These are phyloP conservation scores for Linyphia triangularis DNA, from an alignment of 2,888 invertebrate species.

Conservation along the genomic window DNA sequence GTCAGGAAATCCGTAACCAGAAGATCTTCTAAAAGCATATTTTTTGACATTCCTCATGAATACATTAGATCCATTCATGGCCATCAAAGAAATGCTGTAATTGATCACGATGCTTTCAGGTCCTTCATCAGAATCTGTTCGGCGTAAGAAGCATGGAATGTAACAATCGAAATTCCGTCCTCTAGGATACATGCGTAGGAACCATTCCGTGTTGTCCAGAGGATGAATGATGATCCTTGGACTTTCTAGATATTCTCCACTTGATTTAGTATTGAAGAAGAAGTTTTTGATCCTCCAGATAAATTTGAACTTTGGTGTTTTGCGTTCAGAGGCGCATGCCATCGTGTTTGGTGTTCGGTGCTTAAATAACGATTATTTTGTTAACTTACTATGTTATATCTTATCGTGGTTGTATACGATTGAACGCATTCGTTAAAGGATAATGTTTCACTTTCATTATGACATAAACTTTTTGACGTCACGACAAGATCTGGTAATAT, in stretches of 20 bases:
- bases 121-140: not conserved
- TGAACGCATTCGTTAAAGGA: not conserved
- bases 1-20: constrained; percentile 27
- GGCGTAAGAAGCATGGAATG: constrained; percentile 2
- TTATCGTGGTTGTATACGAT: too few species aligned
- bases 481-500: too few species aligned
- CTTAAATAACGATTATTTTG: not conserved
- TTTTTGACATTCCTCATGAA: not conserved
- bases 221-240: not conserved
- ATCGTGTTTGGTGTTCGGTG: not conserved
- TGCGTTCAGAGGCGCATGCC: not conserved
- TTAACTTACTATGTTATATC: not conserved
- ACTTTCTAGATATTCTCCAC: not conserved
- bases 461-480: too few species aligned
- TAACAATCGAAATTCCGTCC: constrained; percentile 18
- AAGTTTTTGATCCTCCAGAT: constrained; percentile 34
- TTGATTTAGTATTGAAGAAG: not conserved
- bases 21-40: not conserved
- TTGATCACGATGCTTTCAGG: not conserved
- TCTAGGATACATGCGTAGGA: constrained; percentile 13
- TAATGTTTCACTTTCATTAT: not conserved
- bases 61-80: not conserved
- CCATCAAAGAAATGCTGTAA: not conserved
- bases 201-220: constrained; percentile 19
- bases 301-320: not conserved